phyloP scores from a whole-genome alignment of 1,140 invertebrate genomes.

The Bilobella aurantiaca region DNA sequence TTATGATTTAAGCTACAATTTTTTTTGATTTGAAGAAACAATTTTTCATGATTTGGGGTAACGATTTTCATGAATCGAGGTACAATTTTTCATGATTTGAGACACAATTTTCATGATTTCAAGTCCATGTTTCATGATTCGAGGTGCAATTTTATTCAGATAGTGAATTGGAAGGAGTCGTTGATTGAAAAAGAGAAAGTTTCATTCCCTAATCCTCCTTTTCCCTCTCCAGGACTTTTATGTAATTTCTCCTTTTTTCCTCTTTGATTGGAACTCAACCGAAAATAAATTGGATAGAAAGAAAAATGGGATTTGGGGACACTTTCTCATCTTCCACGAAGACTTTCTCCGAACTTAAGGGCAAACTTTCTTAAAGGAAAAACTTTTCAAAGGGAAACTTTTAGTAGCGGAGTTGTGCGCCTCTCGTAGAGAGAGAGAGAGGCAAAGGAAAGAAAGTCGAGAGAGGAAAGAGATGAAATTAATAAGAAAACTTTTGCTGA shows the following conservation, averaged over 20 bases:
- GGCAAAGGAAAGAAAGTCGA: conserved; percentile 13
- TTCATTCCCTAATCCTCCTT: conserved; percentile 1
- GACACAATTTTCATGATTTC: too few species aligned
- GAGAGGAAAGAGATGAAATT: conserved; percentile 20
- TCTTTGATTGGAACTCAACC: conserved; percentile 8
- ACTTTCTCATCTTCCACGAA: background rate
- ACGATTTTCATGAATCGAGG: too few species aligned
- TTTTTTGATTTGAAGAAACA: too few species aligned
- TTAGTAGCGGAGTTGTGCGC: too few species aligned
- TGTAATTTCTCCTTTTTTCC: conserved; percentile 11
- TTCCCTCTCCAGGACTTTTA: background rate
- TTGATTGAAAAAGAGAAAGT: background rate
- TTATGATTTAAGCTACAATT: too few species aligned
- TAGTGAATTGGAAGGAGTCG: background rate
- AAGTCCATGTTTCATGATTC: too few species aligned
- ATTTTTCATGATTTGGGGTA: too few species aligned
- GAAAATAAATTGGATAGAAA: conserved; percentile 1
- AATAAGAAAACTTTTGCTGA: conserved; percentile 29
- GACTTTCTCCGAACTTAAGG: too few species aligned
- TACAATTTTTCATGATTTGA: too few species aligned
- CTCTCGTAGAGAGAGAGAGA: background rate
- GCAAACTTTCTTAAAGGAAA: background rate
- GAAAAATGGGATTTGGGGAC: background rate
- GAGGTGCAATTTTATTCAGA: too few species aligned
- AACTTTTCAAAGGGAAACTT: background rate